phyloP scores from a whole-genome alignment of 2,888 invertebrate genomes.

The Caenorhabditis imperialis region DNA sequence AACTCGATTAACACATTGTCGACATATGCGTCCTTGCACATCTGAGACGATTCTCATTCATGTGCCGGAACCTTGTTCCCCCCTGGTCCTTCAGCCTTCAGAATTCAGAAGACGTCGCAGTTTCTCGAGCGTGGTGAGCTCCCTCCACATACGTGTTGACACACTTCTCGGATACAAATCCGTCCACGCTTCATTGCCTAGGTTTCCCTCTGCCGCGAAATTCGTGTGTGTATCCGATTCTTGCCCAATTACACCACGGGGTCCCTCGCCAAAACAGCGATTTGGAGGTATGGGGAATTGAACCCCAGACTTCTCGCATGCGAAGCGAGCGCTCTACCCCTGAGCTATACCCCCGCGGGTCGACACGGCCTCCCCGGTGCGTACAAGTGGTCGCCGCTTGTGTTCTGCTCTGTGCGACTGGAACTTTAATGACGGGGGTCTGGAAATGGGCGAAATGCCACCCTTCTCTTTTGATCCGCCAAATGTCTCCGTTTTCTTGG shows the following conservation, averaged over 20 bases:
- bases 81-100: no score
- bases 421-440: slow-evolving; percentile 18
- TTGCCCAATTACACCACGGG: not conserved
- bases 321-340: slow-evolving; percentile 73
- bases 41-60: no score
- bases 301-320: slow-evolving; percentile 76
- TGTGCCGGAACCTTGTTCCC: no score
- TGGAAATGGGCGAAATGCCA: slow-evolving; percentile 5
- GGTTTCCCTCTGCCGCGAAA: slow-evolving; percentile 31
- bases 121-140: no score
- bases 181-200: slow-evolving; percentile 47
- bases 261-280: not conserved
- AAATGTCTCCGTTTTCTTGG: no score
- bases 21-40: no score
- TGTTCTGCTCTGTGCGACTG: slow-evolving; percentile 1
- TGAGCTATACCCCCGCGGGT: slow-evolving; percentile 65
- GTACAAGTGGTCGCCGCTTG: slow-evolving; percentile 1
- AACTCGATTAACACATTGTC: no score
- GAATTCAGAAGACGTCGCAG: no score
- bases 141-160: not conserved
- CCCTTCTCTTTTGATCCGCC: slow-evolving; percentile 11
- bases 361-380: not conserved
- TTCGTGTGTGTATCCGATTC: slow-evolving; percentile 42
- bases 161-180: slow-evolving; percentile 38
- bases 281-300: slow-evolving; percentile 72